Conservation (phyloP, 2,113 vertebrate species). For the Crypturellus undulatus region DNA sequence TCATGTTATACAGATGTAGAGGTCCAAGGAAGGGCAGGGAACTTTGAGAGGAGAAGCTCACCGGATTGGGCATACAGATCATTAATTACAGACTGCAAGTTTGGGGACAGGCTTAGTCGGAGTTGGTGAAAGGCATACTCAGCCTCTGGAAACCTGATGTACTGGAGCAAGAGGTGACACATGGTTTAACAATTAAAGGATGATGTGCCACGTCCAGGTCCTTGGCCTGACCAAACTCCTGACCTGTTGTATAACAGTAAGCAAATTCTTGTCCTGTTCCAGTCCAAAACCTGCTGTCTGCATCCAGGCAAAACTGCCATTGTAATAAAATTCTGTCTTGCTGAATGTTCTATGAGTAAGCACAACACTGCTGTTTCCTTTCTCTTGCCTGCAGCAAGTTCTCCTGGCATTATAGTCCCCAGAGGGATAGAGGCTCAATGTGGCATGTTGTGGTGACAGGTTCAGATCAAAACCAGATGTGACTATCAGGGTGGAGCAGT, state of each 20-base stretch:
- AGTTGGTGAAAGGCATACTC: background rate
- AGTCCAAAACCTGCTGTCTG: conserved; percentile 12
- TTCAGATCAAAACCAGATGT: conserved; percentile 41
- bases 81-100: background rate
- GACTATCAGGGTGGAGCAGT: conserved; percentile 1
- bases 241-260: conserved; percentile 15
- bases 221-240: conserved; percentile 26
- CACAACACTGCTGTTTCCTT: background rate
- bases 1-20: background rate
- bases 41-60: background rate
- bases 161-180: background rate
- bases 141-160: background rate
- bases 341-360: background rate
- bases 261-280: conserved; percentile 24
- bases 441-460: background rate
- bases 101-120: background rate
- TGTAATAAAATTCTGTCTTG: background rate
- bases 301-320: conserved; percentile 19
- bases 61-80: background rate
- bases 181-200: conserved; percentile 25
- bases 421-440: conserved; percentile 3
- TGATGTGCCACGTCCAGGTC: background rate
- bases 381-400: conserved; percentile 29
- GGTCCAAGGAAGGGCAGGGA: background rate
- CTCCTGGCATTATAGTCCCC: background rate